Evolutionary conservation across 23 tunicate genomes (phyloP).

Genomic region (Botrylloides violaceus): DNA sequence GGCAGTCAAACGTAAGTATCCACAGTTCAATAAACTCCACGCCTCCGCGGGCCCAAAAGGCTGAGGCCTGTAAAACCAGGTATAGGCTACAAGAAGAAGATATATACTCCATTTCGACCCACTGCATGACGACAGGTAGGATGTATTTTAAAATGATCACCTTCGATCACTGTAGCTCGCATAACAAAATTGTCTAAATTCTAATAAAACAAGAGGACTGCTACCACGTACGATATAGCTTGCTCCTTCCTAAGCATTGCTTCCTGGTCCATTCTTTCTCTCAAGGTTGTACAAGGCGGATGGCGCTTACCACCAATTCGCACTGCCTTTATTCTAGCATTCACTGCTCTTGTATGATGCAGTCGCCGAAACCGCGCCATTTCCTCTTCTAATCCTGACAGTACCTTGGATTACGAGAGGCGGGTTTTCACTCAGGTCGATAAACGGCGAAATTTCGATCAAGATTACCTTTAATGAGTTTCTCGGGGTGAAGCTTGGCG

Average conservation of each 20-base stretch:
- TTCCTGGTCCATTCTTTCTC: conserved; percentile 59
- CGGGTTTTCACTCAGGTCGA: neutral
- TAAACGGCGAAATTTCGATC: neutral
- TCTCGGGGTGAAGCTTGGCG: neutral
- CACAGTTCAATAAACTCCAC: conserved; percentile 64
- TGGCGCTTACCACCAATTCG: conserved; percentile 48
- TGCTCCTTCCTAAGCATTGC: conserved; percentile 37
- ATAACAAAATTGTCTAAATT: too few relatives aligned
- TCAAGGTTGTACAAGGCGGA: conserved; percentile 28
- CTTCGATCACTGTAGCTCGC: too few relatives aligned
- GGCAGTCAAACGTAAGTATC: conserved; percentile 54
- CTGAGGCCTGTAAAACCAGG: conserved; percentile 26
- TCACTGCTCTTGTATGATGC: conserved; percentile 50
- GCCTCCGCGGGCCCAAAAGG: conserved; percentile 46
- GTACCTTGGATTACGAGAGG: neutral
- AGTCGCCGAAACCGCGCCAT: conserved; percentile 47
- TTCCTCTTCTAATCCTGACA: conserved; percentile 44
- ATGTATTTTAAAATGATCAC: too few relatives aligned
- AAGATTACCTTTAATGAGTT: conserved; percentile 1
- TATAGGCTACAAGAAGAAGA: neutral
- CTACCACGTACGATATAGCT: conserved; percentile 38
- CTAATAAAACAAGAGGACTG: too few relatives aligned
- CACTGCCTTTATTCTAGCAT: conserved; percentile 70
- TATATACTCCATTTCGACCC: neutral
- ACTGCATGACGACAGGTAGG: too few relatives aligned